Conservation (phyloP, 2,797 vertebrate species). For the Lutjanus argentimaculatus region DNA sequence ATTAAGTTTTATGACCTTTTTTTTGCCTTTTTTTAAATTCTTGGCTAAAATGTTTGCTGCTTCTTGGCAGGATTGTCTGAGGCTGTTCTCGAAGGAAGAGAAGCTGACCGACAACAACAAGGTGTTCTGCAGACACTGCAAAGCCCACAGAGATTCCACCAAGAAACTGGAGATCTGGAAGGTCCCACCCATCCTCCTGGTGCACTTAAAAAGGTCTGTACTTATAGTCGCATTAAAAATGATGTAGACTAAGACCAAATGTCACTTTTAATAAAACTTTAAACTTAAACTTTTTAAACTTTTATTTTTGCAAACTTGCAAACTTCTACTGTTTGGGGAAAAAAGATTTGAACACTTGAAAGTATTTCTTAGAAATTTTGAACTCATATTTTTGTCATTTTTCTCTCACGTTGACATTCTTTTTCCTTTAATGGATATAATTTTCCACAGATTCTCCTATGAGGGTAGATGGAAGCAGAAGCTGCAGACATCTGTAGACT, state of each 20-base stretch:
- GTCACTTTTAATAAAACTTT: neutral
- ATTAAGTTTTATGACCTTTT: too few relatives aligned
- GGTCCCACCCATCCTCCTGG: constrained; percentile 94
- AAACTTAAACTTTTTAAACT: too few relatives aligned
- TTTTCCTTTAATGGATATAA: neutral
- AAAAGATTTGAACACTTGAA: neutral
- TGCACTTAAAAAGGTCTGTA: constrained; percentile 95
- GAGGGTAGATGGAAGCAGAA: constrained; percentile 99
- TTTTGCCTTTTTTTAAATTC: neutral
- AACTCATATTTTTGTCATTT: neutral
- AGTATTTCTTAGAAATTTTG: neutral
- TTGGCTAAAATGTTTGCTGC: neutral
- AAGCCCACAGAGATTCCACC: constrained; percentile 94
- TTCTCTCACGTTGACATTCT: neutral
- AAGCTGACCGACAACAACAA: constrained; percentile 97
- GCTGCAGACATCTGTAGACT: constrained; percentile 96
- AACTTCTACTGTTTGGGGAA: neutral
- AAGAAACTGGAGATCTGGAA: constrained; percentile 99
- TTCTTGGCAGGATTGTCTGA: constrained; percentile 93
- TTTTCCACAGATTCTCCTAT: constrained; percentile 91
- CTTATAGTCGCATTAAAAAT: neutral
- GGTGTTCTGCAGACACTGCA: constrained; percentile 97
- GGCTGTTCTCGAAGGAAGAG: constrained; percentile 98
- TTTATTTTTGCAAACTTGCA: neutral
- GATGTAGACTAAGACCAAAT: neutral